Evolutionary conservation across 53 echinoderm and acorn worm genomes (phyloP).

Genomic region (Holothuria leucospilota): DNA sequence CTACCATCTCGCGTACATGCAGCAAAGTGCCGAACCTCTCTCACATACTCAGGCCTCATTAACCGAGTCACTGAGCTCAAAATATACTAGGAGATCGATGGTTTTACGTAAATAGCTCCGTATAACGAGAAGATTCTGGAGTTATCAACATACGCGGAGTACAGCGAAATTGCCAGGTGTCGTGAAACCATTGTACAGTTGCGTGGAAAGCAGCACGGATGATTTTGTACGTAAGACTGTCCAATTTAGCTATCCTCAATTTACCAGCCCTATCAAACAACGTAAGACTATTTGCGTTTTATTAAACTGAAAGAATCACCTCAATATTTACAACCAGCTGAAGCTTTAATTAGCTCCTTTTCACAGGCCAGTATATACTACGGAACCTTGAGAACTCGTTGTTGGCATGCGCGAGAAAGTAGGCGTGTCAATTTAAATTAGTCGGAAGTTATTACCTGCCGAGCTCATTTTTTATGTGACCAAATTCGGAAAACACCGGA

Average conservation of each 20-base stretch:
- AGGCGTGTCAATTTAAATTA: slow-evolving; percentile 49
- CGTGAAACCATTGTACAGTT: too few species aligned
- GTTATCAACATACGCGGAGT: not conserved
- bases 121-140: not conserved
- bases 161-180: not conserved
- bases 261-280: too few species aligned
- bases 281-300: slow-evolving; percentile 4
- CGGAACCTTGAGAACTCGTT: too few species aligned
- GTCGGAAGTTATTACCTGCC: slow-evolving; percentile 25
- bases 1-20: not conserved
- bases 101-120: slow-evolving; percentile 37
- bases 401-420: too few species aligned
- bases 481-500: slow-evolving; percentile 29
- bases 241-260: too few species aligned
- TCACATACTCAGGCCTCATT: slow-evolving; percentile 25
- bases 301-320: slow-evolving; percentile 13
- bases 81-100: slow-evolving; percentile 25
- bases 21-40: slow-evolving; percentile 9
- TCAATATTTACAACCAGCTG: slow-evolving; percentile 18
- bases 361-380: too few species aligned
- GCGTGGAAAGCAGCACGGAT: too few species aligned
- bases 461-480: slow-evolving; percentile 1
- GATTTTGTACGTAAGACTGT: too few species aligned
- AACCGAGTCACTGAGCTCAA: slow-evolving; percentile 2
- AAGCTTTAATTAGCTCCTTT: too few species aligned